Conservation (phyloP, 2,113 vertebrate genomes). For the Trematocara stigmaticum region DNA sequence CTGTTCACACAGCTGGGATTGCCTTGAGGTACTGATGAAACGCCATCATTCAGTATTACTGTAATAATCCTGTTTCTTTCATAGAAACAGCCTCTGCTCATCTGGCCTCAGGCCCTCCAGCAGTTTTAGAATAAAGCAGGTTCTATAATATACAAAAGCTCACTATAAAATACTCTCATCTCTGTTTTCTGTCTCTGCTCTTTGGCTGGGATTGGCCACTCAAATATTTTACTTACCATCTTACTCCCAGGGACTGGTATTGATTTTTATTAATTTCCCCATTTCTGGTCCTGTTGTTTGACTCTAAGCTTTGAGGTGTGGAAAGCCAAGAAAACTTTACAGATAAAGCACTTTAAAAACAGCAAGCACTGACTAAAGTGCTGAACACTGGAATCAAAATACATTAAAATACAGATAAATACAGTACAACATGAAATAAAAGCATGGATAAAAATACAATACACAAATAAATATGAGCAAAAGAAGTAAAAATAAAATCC, state of each 20-base stretch:
- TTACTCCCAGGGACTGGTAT: neutral
- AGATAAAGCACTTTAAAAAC: neutral
- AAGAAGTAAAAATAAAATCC: neutral
- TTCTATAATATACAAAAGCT: neutral
- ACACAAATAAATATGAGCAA: neutral
- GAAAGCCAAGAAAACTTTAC: neutral
- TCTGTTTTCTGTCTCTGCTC: neutral
- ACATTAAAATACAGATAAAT: neutral
- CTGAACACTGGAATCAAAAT: neutral
- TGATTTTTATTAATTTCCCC: neutral
- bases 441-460: neutral
- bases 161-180: too few relatives aligned
- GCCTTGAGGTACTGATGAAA: neutral
- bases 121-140: neutral
- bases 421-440: neutral
- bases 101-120: neutral
- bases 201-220: neutral
- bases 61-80: neutral
- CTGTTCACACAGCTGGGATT: neutral
- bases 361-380: neutral
- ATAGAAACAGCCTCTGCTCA: neutral
- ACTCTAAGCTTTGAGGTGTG: neutral
- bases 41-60: neutral
- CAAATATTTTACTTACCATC: neutral
- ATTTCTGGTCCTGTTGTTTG: neutral